Evolutionary conservation across 2,113 vertebrate genomes (phyloP), one percentile per base, ranked within the genome.

Genomic region (Sylvicapra grimmia): DNA sequence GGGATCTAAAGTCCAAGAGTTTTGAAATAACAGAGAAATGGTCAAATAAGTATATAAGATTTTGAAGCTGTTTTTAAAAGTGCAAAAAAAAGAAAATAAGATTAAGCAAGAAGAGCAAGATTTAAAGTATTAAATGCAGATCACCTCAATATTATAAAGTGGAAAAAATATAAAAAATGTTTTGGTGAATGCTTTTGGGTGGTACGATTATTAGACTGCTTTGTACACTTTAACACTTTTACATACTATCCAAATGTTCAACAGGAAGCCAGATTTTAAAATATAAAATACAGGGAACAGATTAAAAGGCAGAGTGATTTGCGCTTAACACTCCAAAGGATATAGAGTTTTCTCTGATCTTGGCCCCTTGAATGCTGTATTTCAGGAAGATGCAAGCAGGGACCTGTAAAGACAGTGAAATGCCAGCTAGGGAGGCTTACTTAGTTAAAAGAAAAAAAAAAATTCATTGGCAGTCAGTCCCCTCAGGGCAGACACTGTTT

Each of bases 401-500:
- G 25, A 44, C 53, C 75, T 84, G 51, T 40, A 36, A 93, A 96
- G 92, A 93, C 2, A 58, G 54, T 40, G 87, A 93, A 86, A 91
- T 49, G 77, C 44, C 91, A 95, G 68, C 58, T 1, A 8, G 56
- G 33, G 89, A 89, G 65, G 84, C 86, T 82, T 54, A 96, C 82
- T 95, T 93, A 79, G 65, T 96, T 94, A 33, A 94, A 77, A 92
- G 84, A 90, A 94, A 94, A 77, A 53, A 53, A 94, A 92, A 36
- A 80, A 91, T 6, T 53, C 96, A 93, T 59, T 92, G 89, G 80
- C 80, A 91, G 84, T 89, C 47, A 68, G 86, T 82, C 40, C 93
- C 96, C 97, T 95, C 89, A 23, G 97, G 97, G 96, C 87, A 97
- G 94, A 96, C 93, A 77, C 93, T 82, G 94, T 95, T 97, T 96